Conservation (phyloP, 2,113 vertebrate species). For the Marmota monax region DNA sequence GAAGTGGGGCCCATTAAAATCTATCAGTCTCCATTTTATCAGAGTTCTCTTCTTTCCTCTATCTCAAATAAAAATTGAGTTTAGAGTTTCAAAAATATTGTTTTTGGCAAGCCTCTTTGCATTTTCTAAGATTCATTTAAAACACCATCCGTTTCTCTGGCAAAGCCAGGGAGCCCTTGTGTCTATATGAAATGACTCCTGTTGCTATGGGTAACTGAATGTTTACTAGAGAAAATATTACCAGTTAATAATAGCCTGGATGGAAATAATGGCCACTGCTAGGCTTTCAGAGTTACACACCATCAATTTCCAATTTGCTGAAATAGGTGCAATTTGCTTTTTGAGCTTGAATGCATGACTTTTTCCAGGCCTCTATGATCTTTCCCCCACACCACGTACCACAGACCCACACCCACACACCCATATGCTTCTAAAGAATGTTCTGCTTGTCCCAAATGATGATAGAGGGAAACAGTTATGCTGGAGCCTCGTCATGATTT, state of each 20-base stretch:
- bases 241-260: slow-evolving; percentile 82
- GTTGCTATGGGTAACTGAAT: slow-evolving; percentile 77
- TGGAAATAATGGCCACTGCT: slow-evolving; percentile 83
- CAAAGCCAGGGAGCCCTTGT: slow-evolving; percentile 54
- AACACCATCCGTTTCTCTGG: slow-evolving; percentile 59
- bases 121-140: slow-evolving; percentile 71
- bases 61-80: slow-evolving; percentile 54
- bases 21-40: slow-evolving; percentile 46
- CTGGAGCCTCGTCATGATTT: slow-evolving; percentile 38
- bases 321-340: slow-evolving; percentile 82
- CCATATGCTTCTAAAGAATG: slow-evolving; percentile 71
- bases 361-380: slow-evolving; percentile 76
- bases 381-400: slow-evolving; percentile 25
- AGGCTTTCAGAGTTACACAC: slow-evolving; percentile 76
- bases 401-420: slow-evolving; percentile 66
- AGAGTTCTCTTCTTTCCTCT: slow-evolving; percentile 57
- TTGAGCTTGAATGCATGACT: slow-evolving; percentile 74
- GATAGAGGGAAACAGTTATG: slow-evolving; percentile 55
- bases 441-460: slow-evolving; percentile 62
- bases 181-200: slow-evolving; percentile 65
- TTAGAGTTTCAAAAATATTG: slow-evolving; percentile 62
- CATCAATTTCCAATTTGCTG: slow-evolving; percentile 85
- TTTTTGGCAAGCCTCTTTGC: slow-evolving; percentile 59
- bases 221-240: slow-evolving; percentile 84
- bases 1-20: background rate